Evolutionary conservation across 2,113 vertebrate species (phyloP).

Genomic region (Ciconia maguari): DNA sequence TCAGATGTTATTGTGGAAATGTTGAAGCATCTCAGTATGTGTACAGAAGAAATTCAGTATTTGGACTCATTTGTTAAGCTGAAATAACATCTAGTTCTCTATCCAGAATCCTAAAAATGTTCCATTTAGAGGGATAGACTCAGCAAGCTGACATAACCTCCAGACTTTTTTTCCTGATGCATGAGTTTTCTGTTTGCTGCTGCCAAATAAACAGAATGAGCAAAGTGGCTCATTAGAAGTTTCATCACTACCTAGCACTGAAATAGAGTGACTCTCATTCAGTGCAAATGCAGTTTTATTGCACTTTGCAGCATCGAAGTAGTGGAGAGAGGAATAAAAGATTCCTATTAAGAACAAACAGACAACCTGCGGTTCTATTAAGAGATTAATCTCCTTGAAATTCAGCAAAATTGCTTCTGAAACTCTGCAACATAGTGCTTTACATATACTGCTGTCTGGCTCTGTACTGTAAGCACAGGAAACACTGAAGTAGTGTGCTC

Average conservation of each 20-base stretch:
- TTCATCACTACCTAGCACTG: neutral
- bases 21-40: neutral
- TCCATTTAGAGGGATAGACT: neutral
- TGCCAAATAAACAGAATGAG: constrained; percentile 1
- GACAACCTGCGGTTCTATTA: constrained; percentile 1
- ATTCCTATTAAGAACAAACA: neutral
- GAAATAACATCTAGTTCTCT: neutral
- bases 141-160: neutral
- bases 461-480: neutral
- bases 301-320: neutral
- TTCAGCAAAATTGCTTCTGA: neutral
- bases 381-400: constrained; percentile 3
- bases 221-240: constrained; percentile 16
- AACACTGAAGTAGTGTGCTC: neutral
- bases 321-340: neutral
- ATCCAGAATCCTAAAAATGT: neutral
- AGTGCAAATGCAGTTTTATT: neutral
- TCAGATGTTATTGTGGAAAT: neutral
- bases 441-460: neutral
- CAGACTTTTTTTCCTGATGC: neutral
- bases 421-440: neutral
- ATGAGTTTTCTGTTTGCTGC: neutral
- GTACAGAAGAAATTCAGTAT: neutral
- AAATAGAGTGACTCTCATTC: neutral
- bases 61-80: neutral